These are phyloP conservation scores for Sternarchorhynchus goeldii DNA, from an alignment of 2,797 vertebrate species.

Conservation along the genomic window DNA sequence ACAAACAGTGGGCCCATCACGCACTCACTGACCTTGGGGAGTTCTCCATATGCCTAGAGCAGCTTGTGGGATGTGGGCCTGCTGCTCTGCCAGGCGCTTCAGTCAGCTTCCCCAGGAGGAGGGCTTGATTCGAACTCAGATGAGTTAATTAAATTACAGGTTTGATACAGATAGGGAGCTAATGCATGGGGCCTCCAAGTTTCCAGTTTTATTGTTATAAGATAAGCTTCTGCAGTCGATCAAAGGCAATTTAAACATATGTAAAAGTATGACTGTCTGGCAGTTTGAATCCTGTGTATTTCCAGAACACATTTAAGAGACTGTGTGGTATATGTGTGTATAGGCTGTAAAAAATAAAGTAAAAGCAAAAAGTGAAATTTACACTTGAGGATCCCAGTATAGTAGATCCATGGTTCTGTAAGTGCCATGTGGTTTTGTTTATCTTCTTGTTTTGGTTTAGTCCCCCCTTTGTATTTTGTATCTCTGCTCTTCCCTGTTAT, in stretches of 20 bases:
- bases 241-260: constrained; percentile 44
- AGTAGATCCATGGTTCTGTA: neutral
- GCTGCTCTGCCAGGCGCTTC: constrained; percentile 71
- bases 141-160: constrained; percentile 75
- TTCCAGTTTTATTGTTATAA: constrained; percentile 67
- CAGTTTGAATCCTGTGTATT: constrained; percentile 28
- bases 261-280: constrained; percentile 32
- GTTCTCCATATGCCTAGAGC: constrained; percentile 62
- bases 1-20: constrained; percentile 73
- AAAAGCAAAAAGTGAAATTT: neutral
- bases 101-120: constrained; percentile 66
- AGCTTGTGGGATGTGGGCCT: constrained; percentile 73
- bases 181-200: constrained; percentile 66
- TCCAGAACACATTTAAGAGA: neutral
- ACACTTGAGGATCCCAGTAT: neutral
- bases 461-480: too few relatives aligned
- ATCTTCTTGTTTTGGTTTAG: too few relatives aligned
- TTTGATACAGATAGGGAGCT: constrained; percentile 69
- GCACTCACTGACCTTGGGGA: constrained; percentile 70
- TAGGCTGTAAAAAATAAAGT: neutral
- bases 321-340: neutral
- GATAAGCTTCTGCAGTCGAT: constrained; percentile 54
- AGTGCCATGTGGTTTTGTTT: too few relatives aligned
- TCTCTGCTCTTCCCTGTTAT: too few relatives aligned
- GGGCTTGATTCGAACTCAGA: constrained; percentile 75